Base-by-base conservation (phyloP, 92 coral and sea anemone genomes). In the Phenganax marumi region DNA sequence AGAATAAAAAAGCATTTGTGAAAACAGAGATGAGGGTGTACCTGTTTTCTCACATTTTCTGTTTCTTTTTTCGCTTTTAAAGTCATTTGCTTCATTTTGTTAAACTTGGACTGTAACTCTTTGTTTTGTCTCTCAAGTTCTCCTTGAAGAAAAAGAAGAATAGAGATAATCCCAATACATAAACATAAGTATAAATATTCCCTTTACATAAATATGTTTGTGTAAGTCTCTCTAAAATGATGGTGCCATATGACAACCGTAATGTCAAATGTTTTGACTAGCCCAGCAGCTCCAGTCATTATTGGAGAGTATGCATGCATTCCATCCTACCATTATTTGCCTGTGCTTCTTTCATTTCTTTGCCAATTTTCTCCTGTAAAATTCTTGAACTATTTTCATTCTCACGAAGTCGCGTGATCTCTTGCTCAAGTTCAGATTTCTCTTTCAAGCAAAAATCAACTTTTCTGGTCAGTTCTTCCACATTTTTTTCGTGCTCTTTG, bases 61-160 rank as follows among this genome's bases (percentile, higher is more conserved):
- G 91, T 76, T 70, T 96, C 99, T 66, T 89, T 96, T 83, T 91
- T 96, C 10, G 99, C 93, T 69, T 91, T 93, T 51, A 96, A 54
- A 13, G 97, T 91, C 13, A 96, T 91, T 89, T 96, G 99, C 78
- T 96, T 96, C 70, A 96, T 60, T 86, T 96, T 96, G 84, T 75
- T 75, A 86, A 88, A 88, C 73, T 91, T 96, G 5, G 90, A 91
- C 48, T 89, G 93, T 57, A 90, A 89, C 17, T 84, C 97, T 46
- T 80, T 81, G 61, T 79, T 75, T 68, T 85, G 87, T 39, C 73
- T 86, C 70, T 80, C 90, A 13, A 94, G 85, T 12, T 54, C 12
- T 74, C 78, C 98, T 94, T 43, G 74, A 56, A 33, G 43, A 33
- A 33, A 33, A 57, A 81, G 57, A 49, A 17, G 18, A 8, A 58